These are phyloP conservation scores for Formica selysi DNA, from an alignment of 1,140 invertebrate genomes.

Conservation along the genomic window DNA sequence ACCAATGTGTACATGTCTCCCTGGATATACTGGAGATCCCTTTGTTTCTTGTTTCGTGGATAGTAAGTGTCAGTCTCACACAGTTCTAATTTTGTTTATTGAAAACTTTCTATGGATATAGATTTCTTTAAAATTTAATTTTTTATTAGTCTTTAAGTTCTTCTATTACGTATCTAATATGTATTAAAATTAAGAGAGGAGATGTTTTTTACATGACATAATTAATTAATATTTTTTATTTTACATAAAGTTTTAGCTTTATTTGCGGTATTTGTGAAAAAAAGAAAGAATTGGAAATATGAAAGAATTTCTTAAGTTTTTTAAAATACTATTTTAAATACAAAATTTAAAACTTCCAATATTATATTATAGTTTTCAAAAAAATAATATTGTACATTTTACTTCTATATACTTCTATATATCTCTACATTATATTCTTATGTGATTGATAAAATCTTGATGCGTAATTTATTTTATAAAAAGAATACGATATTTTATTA, in stretches of 20 bases:
- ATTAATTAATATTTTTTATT: neutral
- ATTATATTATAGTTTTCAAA: neutral
- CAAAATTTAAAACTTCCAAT: neutral
- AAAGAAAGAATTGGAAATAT: neutral
- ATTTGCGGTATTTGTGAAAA: neutral
- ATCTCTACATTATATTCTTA: neutral
- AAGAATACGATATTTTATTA: neutral
- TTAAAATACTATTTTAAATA: neutral
- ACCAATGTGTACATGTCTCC: constrained; percentile 89
- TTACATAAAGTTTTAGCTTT: neutral
- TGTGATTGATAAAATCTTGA: neutral
- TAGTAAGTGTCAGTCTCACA: constrained; percentile 43
- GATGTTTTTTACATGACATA: neutral
- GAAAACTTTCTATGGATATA: neutral
- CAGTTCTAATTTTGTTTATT: neutral
- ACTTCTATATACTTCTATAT: neutral
- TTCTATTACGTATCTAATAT: neutral
- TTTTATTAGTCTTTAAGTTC: neutral
- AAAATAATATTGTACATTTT: neutral
- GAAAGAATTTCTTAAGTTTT: neutral
- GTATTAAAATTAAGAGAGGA: neutral
- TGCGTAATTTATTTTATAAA: neutral
- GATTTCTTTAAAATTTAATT: neutral
- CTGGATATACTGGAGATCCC: constrained; percentile 90
- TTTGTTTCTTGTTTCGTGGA: constrained; percentile 84